These are phyloP conservation scores for Phasianus colchicus DNA, from an alignment of 2,113 vertebrate species.

Conservation along the genomic window DNA sequence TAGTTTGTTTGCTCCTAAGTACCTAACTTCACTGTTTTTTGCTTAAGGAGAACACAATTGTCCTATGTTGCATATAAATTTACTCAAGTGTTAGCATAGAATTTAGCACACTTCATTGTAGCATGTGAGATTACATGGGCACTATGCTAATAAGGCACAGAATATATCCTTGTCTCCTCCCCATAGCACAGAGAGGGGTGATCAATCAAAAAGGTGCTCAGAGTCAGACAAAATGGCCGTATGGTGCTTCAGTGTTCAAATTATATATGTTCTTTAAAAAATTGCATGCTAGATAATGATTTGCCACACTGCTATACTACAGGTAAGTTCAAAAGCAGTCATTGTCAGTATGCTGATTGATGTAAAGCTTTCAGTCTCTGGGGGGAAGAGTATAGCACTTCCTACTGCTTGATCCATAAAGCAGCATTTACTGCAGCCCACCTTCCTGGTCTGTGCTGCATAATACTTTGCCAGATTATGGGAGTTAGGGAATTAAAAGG, in stretches of 20 bases:
- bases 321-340: conserved; percentile 73
- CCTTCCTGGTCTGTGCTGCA: conserved; percentile 69
- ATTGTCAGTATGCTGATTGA: conserved; percentile 77
- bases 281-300: conserved; percentile 70
- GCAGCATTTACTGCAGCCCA: conserved; percentile 73
- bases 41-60: neutral
- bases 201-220: conserved; percentile 53
- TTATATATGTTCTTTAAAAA: conserved; percentile 63
- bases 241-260: conserved; percentile 56
- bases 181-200: neutral
- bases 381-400: conserved; percentile 70
- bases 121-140: conserved; percentile 3
- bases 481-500: conserved; percentile 73
- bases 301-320: conserved; percentile 65
- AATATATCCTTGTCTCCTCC: conserved; percentile 19
- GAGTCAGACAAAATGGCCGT: conserved; percentile 59
- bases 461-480: conserved; percentile 73
- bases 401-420: conserved; percentile 76
- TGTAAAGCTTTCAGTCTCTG: conserved; percentile 75
- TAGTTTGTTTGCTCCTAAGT: neutral
- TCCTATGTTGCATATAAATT: neutral
- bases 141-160: neutral
- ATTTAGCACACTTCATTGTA: neutral
- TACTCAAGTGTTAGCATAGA: neutral
- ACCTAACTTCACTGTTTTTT: neutral